Evolutionary conservation across 2,888 invertebrate genomes (phyloP).

Genomic region (Metallyticus violacea): DNA sequence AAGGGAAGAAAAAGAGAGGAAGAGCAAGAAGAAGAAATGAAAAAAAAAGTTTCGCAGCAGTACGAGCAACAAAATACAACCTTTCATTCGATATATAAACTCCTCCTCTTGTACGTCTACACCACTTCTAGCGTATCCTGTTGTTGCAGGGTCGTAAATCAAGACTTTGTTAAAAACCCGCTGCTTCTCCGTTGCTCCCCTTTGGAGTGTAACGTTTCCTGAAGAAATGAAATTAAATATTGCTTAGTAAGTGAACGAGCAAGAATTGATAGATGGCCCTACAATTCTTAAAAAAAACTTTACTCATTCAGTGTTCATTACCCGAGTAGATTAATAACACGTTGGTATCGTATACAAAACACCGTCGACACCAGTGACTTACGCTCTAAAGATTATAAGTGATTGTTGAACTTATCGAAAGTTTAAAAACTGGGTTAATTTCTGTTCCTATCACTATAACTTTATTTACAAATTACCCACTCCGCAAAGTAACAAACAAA

Average conservation of each 20-base stretch:
- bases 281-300: not conserved
- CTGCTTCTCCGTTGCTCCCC: not conserved
- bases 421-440: too few relatives aligned
- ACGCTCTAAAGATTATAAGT: too few relatives aligned
- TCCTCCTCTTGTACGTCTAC: not conserved
- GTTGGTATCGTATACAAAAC: too few relatives aligned
- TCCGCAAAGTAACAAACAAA: too few relatives aligned
- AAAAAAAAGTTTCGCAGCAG: not conserved
- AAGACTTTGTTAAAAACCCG: not conserved
- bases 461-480: too few relatives aligned
- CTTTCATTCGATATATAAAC: conserved; percentile 6
- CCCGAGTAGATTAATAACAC: not conserved
- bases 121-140: not conserved
- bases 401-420: too few relatives aligned
- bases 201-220: not conserved
- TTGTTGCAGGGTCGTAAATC: not conserved
- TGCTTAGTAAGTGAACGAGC: not conserved
- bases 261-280: not conserved
- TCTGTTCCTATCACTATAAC: too few relatives aligned
- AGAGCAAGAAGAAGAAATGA: too few relatives aligned
- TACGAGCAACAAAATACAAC: not conserved
- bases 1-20: not conserved
- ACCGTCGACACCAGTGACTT: too few relatives aligned
- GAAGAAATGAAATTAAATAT: not conserved
- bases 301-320: not conserved